phyloP scores from a whole-genome alignment of 2,113 vertebrate genomes.

The Ochotona curzoniae region DNA sequence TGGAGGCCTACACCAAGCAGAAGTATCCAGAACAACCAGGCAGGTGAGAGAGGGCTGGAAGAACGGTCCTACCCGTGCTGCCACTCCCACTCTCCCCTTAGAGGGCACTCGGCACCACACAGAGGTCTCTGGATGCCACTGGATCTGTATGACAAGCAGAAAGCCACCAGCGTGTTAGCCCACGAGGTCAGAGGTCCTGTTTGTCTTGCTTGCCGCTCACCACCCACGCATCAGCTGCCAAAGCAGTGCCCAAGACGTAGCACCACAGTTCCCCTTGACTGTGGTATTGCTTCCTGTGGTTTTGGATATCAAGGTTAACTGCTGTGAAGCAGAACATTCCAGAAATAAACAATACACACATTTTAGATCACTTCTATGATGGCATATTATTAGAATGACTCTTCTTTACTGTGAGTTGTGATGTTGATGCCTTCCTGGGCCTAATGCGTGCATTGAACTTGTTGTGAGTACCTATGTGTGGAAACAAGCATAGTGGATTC shows the following conservation, averaged over 20 bases:
- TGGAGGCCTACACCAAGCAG: conserved; percentile 98
- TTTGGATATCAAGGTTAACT: not conserved
- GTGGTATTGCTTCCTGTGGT: too few species aligned
- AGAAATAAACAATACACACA: not conserved
- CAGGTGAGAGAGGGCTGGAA: conserved; percentile 86
- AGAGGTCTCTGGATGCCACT: too few species aligned
- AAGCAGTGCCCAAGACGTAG: fast-evolving
- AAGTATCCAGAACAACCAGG: conserved; percentile 97
- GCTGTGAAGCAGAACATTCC: not conserved
- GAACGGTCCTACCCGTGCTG: fast-evolving
- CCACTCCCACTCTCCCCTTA: fast-evolving
- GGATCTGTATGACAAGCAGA: not conserved
- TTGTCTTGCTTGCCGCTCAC: fast-evolving
- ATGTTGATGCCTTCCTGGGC: not conserved
- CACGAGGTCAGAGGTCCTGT: not conserved
- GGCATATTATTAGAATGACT: not conserved
- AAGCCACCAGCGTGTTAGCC: not conserved
- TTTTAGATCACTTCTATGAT: not conserved
- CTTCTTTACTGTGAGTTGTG: not conserved
- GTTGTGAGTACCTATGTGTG: not conserved
- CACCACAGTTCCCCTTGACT: not conserved
- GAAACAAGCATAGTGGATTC: not conserved
- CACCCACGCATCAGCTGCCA: fast-evolving
- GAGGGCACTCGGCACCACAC: not conserved
- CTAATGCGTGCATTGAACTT: not conserved